These are phyloP conservation scores for Volucella inanis DNA, from an alignment of 2,888 invertebrate genomes.

Conservation along the genomic window DNA sequence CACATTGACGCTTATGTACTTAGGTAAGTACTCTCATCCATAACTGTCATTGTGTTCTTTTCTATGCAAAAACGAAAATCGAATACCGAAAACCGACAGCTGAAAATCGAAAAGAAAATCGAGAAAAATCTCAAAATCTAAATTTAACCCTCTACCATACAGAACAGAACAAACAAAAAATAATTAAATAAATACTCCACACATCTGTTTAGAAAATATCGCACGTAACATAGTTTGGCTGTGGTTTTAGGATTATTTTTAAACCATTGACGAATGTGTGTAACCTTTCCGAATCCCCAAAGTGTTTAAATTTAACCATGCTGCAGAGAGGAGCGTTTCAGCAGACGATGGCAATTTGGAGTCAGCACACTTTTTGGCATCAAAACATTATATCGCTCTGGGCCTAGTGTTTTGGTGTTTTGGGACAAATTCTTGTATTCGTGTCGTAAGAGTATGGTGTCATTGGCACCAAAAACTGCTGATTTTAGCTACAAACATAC, in stretches of 20 bases:
- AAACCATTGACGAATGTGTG: constrained; percentile 44
- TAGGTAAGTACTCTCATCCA: constrained; percentile 87
- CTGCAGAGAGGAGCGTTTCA: constrained; percentile 15
- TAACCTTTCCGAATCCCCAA: constrained; percentile 45
- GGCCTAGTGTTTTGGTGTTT: background rate
- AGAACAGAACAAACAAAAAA: background rate
- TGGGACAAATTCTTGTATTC: too few relatives aligned
- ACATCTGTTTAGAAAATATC: constrained; percentile 36
- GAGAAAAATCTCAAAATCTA: background rate
- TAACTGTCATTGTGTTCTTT: background rate
- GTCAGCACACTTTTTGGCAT: constrained; percentile 44
- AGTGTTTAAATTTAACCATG: constrained; percentile 26
- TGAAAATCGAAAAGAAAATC: background rate
- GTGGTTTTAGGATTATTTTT: constrained; percentile 41
- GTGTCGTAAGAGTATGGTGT: background rate
- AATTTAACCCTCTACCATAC: background rate
- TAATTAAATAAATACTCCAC: background rate
- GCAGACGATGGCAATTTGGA: constrained; percentile 23
- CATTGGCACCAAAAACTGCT: constrained; percentile 40
- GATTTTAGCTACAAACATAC: constrained; percentile 3
- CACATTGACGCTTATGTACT: constrained; percentile 97
- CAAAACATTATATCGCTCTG: constrained; percentile 7
- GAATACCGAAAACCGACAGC: background rate
- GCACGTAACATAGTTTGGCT: constrained; percentile 6
- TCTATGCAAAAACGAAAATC: background rate